A percentile compares a stretch with the other conserved stretches of the same genome.
These are phyloP conservation scores for Nomada fucata DNA, from an alignment of 2,888 invertebrate species.

Conservation along the genomic window DNA sequence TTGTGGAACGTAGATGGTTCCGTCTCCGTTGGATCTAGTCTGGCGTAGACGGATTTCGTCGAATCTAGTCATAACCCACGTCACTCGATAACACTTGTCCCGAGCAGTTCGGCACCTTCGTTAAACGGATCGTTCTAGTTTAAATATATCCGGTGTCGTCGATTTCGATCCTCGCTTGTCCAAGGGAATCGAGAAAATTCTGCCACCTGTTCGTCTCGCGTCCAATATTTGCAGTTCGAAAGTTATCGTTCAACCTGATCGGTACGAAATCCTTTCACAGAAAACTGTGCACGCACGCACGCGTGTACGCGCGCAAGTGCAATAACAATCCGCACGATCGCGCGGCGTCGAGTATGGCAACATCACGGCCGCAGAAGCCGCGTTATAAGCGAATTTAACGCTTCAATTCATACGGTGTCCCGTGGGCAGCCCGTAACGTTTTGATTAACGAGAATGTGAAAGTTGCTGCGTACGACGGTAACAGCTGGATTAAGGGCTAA, in stretches of 20 bases:
- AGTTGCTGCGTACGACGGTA: conserved; percentile 57
- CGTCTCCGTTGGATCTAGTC: not conserved
- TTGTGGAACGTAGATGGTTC: conserved; percentile 9
- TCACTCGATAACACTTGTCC: not conserved
- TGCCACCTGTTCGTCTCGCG: not conserved
- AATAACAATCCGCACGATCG: conserved; percentile 52
- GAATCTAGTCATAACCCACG: not conserved
- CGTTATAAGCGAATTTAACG: conserved; percentile 65
- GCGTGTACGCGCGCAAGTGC: conserved; percentile 21
- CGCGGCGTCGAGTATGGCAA: conserved; percentile 29
- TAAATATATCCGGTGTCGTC: too few species aligned
- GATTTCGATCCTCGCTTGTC: too few species aligned
- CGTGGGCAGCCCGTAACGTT: conserved; percentile 63
- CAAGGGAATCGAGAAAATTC: too few species aligned
- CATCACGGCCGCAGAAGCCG: conserved; percentile 37
- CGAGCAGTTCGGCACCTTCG: too few species aligned
- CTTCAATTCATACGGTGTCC: conserved; percentile 53
- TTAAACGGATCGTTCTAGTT: too few species aligned
- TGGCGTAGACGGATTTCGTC: not conserved
- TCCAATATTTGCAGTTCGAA: not conserved
- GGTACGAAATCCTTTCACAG: not conserved
- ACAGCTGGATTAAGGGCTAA: conserved; percentile 68
- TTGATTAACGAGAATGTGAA: conserved; percentile 67
- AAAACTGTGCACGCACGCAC: not conserved
- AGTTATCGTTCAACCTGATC: not conserved